Evolutionary conservation across 2,888 invertebrate species (phyloP).

Genomic region (Flexamia atlantica): DNA sequence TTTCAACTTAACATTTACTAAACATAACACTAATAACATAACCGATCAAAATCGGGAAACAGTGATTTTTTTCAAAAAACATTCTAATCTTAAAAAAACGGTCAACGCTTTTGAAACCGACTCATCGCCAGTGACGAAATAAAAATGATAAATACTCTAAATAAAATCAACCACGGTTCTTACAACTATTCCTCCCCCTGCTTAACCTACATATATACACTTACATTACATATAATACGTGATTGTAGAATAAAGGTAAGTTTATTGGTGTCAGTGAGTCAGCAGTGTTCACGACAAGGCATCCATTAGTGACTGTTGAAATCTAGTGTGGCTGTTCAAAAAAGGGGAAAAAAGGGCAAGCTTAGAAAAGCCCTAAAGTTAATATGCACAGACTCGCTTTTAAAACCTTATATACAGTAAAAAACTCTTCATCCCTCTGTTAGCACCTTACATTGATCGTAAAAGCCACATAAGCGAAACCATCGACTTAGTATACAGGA

Average conservation of each 20-base stretch:
- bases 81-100: too few relatives aligned
- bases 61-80: too few relatives aligned
- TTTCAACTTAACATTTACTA: too few relatives aligned
- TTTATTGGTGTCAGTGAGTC: constrained; percentile 12
- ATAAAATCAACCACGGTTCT: constrained; percentile 35
- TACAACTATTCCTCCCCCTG: constrained; percentile 18
- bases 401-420: constrained; percentile 11
- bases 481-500: too few relatives aligned
- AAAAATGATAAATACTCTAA: constrained; percentile 49
- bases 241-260: constrained; percentile 37
- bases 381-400: constrained; percentile 20
- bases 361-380: not conserved
- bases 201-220: constrained; percentile 23
- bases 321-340: constrained; percentile 31
- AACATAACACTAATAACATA: too few relatives aligned
- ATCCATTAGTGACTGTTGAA: constrained; percentile 11
- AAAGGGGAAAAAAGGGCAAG: not conserved
- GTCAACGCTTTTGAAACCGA: too few relatives aligned
- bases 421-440: not conserved
- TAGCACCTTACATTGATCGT: constrained; percentile 22
- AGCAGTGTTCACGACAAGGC: not conserved
- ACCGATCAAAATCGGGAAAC: too few relatives aligned
- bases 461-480: too few relatives aligned
- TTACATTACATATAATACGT: constrained; percentile 43
- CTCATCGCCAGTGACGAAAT: constrained; percentile 2